Evolutionary conservation across 1,140 invertebrate species (phyloP).

Genomic region (Mercenaria mercenaria): DNA sequence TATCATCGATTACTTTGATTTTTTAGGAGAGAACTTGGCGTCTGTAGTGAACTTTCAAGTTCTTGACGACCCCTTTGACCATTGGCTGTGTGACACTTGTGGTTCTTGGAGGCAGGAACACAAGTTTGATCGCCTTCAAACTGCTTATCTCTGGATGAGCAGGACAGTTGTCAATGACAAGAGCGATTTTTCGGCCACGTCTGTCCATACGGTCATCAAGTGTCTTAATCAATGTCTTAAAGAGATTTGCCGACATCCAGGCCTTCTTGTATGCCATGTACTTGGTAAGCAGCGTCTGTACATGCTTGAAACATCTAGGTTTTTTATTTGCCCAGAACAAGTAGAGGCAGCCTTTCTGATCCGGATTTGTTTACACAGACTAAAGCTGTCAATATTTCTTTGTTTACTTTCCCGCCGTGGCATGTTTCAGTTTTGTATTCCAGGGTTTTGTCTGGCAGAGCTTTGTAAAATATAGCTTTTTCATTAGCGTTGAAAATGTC

Average conservation of each 20-base stretch:
- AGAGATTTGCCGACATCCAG: conserved; percentile 16
- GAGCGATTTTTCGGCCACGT: neutral
- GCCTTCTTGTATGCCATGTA: conserved; percentile 3
- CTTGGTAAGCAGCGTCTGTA: conserved; percentile 4
- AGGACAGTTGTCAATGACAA: conserved; percentile 49
- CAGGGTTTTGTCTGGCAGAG: conserved; percentile 56
- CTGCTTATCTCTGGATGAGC: conserved; percentile 16
- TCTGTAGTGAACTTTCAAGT: neutral
- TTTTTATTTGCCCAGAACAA: conserved; percentile 37
- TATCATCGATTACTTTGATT: conserved; percentile 37
- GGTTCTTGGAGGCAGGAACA: conserved; percentile 69
- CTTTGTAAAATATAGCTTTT: conserved; percentile 65
- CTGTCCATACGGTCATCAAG: conserved; percentile 12
- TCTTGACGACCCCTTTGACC: conserved; percentile 61
- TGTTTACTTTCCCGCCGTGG: conserved; percentile 83
- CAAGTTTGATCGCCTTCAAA: conserved; percentile 77
- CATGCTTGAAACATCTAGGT: conserved; percentile 48
- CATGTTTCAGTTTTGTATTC: conserved; percentile 50
- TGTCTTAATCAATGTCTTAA: conserved; percentile 30
- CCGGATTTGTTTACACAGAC: conserved; percentile 71
- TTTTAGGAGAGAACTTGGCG: conserved; percentile 2
- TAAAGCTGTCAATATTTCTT: conserved; percentile 86
- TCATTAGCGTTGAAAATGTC: conserved; percentile 69
- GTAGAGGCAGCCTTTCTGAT: conserved; percentile 10
- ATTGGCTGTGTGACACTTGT: conserved; percentile 66